phyloP scores from a whole-genome alignment of 2,113 vertebrate species.

The Bufo gargarizans region DNA sequence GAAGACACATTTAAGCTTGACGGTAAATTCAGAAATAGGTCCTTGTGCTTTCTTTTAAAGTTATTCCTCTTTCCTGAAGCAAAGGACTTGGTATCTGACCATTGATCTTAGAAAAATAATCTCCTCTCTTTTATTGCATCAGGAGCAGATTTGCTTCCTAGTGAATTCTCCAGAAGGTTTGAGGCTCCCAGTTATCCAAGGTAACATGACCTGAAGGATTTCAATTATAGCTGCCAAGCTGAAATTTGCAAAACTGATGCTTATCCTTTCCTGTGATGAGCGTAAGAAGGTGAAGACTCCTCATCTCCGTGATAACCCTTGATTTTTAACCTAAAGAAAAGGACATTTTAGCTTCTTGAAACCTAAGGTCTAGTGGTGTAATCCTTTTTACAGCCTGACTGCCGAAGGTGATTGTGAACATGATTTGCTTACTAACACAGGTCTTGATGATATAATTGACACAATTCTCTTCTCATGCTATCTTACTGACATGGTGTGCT shows the following conservation, averaged over 20 bases:
- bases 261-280: slow-evolving; percentile 42
- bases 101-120: slow-evolving; percentile 43
- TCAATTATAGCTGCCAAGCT: slow-evolving; percentile 45
- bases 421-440: not conserved
- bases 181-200: slow-evolving; percentile 29
- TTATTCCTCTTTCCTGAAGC: slow-evolving; percentile 34
- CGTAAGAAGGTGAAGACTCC: not conserved
- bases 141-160: slow-evolving; percentile 30
- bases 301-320: not conserved
- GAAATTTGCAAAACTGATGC: slow-evolving; percentile 15
- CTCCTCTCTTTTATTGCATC: slow-evolving; percentile 32
- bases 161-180: slow-evolving; percentile 41
- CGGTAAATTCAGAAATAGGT: not conserved
- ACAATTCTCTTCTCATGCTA: not conserved
- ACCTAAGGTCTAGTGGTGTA: not conserved
- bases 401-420: not conserved
- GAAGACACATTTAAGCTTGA: slow-evolving; percentile 5
- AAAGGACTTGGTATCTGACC: slow-evolving; percentile 14
- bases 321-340: not conserved
- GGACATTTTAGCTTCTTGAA: not conserved
- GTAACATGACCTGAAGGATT: slow-evolving; percentile 46
- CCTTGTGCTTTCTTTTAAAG: slow-evolving; percentile 21
- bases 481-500: not conserved
- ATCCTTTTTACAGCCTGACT: not conserved
- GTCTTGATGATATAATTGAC: not conserved